Evolutionary conservation across 2,888 invertebrate genomes (phyloP), one percentile per base, ranked within the genome.

Genomic region (Ernsta delagoae): DNA sequence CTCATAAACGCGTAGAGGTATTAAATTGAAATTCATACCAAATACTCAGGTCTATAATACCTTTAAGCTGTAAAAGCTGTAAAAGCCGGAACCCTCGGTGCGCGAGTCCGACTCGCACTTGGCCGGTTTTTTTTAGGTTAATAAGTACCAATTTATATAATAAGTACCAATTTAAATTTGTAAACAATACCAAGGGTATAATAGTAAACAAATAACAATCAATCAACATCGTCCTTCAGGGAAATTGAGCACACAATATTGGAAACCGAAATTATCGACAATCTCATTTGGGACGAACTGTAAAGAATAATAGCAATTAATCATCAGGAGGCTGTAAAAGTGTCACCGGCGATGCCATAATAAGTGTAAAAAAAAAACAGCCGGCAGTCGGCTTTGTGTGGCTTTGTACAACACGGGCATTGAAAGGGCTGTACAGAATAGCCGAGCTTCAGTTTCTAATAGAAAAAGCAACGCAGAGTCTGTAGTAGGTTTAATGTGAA

Each of bases 201-300:
- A 31, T 3, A 31, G 31, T 31, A 31, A 31, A 31, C 31, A 31
- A 31, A 31, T 4, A 4, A 54, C 16, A 54, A 54, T 54, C 9
- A 54, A 48, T 48, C 12, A 31, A 24, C 7, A 24, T 31, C 24
- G 9, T 31, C 9, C 9, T 5, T 9, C 53, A 31, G 9, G 2
- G 53, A 54, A 54, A 54, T 54, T 31, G 31, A 54, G 31, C 9
- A 48, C 12, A 48, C 48, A 48, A 48, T 48, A 48, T 48, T 3
- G 48, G 48, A 9, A 54, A 31, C 48, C 4, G 12, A 36, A 61
- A 50, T 12, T 53, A 53, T 62, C 24, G 68, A 71, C 66, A 62
- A 71, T 59, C 70, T 66, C 67, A 31, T 70, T 70, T 45, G 11
- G 4, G 41, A 64, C 34, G 59, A 8, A 59, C 34, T 34, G 24